These are phyloP conservation scores for Enteromius paludinosus DNA, from an alignment of 2,797 vertebrate genomes.

Conservation along the genomic window DNA sequence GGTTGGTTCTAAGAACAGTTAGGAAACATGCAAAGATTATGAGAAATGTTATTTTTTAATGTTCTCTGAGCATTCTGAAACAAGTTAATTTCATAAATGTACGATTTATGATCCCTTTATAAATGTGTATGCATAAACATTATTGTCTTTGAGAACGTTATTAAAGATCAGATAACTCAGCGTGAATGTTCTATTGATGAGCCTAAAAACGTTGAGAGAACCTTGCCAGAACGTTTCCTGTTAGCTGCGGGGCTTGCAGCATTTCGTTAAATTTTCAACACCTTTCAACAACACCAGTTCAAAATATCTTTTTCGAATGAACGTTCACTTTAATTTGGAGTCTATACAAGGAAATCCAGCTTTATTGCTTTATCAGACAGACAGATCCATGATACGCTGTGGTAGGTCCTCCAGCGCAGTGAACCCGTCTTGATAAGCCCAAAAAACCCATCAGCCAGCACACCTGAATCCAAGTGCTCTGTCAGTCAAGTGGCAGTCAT, in stretches of 20 bases:
- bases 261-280: not conserved
- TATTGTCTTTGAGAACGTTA: not conserved
- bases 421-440: slow-evolving; percentile 4
- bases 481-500: slow-evolving; percentile 32
- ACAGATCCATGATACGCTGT: not conserved
- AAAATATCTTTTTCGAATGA: not conserved
- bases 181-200: not conserved
- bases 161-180: not conserved
- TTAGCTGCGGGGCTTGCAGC: not conserved
- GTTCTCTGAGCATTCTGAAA: not conserved
- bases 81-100: not conserved
- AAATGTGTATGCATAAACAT: not conserved
- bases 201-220: not conserved
- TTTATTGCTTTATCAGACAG: not conserved
- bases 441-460: slow-evolving; percentile 10
- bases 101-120: not conserved
- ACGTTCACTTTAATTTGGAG: not conserved
- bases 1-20: not conserved
- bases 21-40: not conserved
- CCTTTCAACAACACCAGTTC: not conserved
- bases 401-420: slow-evolving; percentile 7
- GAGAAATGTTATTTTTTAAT: not conserved
- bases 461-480: slow-evolving; percentile 6
- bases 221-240: not conserved
- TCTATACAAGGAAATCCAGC: not conserved